Conservation (phyloP, 1,140 invertebrate species). For the Meloidogyne hapla region DNA sequence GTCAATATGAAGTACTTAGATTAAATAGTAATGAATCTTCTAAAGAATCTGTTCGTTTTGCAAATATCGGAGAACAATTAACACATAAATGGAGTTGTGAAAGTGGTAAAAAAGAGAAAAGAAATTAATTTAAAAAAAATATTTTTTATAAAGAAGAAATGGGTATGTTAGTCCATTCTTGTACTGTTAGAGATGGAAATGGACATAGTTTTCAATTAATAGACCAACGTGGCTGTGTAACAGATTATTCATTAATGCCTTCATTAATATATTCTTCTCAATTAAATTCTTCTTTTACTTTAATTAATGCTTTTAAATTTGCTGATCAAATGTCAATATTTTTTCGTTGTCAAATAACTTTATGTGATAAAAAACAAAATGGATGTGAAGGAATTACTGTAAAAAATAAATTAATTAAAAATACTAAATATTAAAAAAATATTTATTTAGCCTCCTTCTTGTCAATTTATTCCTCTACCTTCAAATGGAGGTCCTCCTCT, state of each 20-base stretch:
- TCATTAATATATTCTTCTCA: conserved; percentile 40
- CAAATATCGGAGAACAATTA: conserved; percentile 51
- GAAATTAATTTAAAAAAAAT: conserved; percentile 7
- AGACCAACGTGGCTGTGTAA: conserved; percentile 48
- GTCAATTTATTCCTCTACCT: conserved; percentile 29
- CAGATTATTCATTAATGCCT: conserved; percentile 38
- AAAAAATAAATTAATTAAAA: not conserved
- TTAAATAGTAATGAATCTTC: conserved; percentile 21
- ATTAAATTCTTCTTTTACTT: conserved; percentile 41
- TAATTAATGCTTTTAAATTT: conserved; percentile 54
- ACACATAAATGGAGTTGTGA: conserved; percentile 54
- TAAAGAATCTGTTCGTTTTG: conserved; percentile 44
- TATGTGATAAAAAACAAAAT: conserved; percentile 46
- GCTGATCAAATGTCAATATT: conserved; percentile 56
- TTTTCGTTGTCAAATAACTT: conserved; percentile 50
- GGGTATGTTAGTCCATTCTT: conserved; percentile 54
- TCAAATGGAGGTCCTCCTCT: conserved; percentile 28
- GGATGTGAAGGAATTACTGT: conserved; percentile 56
- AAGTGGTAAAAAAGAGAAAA: conserved; percentile 30
- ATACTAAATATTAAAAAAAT: not conserved
- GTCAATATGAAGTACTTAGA: conserved; percentile 45
- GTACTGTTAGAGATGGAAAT: conserved; percentile 48
- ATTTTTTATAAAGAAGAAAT: conserved; percentile 32
- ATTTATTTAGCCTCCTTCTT: conserved; percentile 27
- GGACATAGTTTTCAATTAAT: conserved; percentile 49